Conservation (phyloP, 2,888 invertebrate genomes). For the Lasius fuliginosus region DNA sequence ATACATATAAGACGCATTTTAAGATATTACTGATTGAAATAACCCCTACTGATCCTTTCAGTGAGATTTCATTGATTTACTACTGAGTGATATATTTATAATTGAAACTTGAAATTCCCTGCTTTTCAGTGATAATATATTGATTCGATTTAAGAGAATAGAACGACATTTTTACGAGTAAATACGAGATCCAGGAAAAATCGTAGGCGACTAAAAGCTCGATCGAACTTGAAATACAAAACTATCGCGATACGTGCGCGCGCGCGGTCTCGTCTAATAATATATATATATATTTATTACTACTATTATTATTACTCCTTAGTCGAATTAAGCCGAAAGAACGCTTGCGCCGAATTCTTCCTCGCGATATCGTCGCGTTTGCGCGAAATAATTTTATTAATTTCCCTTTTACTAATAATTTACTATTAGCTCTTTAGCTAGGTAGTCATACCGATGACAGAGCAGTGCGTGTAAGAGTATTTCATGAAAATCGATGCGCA, state of each 20-base stretch:
- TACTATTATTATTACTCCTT: conserved; percentile 10
- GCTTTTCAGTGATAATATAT: not conserved
- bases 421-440: not conserved
- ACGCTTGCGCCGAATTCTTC: conserved; percentile 28
- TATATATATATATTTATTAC: conserved; percentile 33
- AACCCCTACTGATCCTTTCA: not conserved
- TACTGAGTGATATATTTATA: no score
- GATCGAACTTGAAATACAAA: not conserved
- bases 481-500: not conserved
- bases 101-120: no score
- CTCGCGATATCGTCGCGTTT: not conserved
- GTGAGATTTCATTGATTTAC: not conserved
- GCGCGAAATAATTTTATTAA: not conserved
- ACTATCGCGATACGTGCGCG: not conserved
- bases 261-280: not conserved
- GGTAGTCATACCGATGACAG: not conserved
- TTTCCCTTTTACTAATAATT: not conserved
- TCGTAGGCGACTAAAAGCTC: not conserved
- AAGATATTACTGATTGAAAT: not conserved
- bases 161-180: not conserved
- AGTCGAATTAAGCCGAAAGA: conserved; percentile 27
- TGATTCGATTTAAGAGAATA: conserved; percentile 5
- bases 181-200: not conserved
- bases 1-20: no score
- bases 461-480: not conserved